These are phyloP conservation scores for Samia ricini DNA, from an alignment of 1,140 invertebrate species.

Conservation along the genomic window DNA sequence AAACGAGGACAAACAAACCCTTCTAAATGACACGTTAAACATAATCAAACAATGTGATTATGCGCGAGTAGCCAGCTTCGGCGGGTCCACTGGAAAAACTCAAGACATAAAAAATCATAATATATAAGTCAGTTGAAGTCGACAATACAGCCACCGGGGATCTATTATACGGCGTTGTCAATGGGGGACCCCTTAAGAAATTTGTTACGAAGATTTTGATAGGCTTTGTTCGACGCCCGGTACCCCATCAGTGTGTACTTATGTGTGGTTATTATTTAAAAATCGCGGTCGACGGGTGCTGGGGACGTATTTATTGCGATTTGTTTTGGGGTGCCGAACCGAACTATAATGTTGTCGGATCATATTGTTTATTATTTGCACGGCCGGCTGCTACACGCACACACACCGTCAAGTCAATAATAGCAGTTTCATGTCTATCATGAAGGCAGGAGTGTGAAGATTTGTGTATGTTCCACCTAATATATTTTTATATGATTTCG, in stretches of 20 bases:
- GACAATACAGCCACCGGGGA: constrained; percentile 53
- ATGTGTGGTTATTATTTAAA: constrained; percentile 31
- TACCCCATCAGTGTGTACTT: constrained; percentile 25
- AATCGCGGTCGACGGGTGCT: constrained; percentile 22
- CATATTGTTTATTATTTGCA: constrained; percentile 45
- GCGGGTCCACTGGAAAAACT: constrained; percentile 44
- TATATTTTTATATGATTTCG: not conserved
- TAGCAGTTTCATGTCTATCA: constrained; percentile 17
- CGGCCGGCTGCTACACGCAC: constrained; percentile 35
- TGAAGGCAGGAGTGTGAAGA: constrained; percentile 28
- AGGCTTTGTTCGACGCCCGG: constrained; percentile 13
- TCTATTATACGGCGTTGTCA: constrained; percentile 45
- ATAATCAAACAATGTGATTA: constrained; percentile 58
- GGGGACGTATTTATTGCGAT: constrained; percentile 48
- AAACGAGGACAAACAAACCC: constrained; percentile 53
- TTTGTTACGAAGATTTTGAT: constrained; percentile 65
- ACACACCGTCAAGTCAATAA: constrained; percentile 29
- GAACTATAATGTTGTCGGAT: constrained; percentile 34
- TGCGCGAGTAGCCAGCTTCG: constrained; percentile 47
- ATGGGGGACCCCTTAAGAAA: constrained; percentile 62
- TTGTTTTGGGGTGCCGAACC: constrained; percentile 51
- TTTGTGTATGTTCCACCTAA: not conserved
- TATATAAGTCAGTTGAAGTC: constrained; percentile 50
- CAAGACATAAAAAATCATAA: constrained; percentile 45
- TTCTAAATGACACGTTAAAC: constrained; percentile 65